Evolutionary conservation across 2,113 vertebrate species (phyloP).

Genomic region (Equus przewalskii): DNA sequence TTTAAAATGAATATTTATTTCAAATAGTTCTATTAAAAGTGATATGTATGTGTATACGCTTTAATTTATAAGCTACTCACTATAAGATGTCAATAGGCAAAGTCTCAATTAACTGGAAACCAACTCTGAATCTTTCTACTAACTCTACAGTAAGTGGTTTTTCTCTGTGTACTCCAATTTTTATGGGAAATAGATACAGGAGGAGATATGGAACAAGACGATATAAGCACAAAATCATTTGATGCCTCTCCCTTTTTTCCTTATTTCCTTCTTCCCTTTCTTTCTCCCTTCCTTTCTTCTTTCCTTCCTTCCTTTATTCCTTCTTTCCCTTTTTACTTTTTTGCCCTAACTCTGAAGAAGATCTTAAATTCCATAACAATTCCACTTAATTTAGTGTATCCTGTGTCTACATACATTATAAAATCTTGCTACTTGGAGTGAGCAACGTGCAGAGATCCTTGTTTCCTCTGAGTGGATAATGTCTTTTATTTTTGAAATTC

Average conservation of each 20-base stretch:
- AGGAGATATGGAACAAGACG: background rate
- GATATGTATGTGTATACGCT: background rate
- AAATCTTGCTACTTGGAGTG: background rate
- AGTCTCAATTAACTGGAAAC: background rate
- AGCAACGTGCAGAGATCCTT: background rate
- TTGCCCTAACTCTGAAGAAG: background rate
- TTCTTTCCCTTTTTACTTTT: background rate
- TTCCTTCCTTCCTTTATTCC: background rate
- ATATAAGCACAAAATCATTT: background rate
- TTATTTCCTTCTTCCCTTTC: too few relatives aligned
- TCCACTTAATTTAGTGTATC: background rate
- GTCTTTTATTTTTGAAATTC: background rate
- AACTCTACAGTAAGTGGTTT: background rate
- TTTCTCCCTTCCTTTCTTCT: accelerated
- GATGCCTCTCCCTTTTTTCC: background rate
- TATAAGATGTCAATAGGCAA: background rate
- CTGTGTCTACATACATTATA: background rate
- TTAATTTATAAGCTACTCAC: background rate
- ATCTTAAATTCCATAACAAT: background rate
- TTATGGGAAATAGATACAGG: background rate
- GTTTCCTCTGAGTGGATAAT: background rate
- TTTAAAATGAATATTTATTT: background rate
- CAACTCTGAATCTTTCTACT: background rate
- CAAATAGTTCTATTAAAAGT: background rate
- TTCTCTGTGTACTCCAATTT: background rate